Conservation (phyloP, 2,888 invertebrate genomes). For the Hanleya hanleyi region DNA sequence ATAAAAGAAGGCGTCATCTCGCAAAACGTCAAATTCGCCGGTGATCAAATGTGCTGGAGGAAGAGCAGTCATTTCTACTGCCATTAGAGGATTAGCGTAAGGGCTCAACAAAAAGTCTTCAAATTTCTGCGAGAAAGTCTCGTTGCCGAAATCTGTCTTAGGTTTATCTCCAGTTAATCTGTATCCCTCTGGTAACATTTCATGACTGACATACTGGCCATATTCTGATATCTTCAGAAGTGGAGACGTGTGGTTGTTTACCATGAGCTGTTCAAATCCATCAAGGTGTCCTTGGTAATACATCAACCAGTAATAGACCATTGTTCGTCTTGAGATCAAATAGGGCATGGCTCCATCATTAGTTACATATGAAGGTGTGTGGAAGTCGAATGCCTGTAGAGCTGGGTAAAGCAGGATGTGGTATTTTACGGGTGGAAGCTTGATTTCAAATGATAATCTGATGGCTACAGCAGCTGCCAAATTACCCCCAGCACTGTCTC, state of each 20-base stretch:
- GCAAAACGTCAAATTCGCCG: slow-evolving; percentile 10
- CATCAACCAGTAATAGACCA: neutral
- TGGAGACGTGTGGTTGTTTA: slow-evolving; percentile 12
- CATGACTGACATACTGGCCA: neutral
- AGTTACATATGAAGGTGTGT: slow-evolving; percentile 40
- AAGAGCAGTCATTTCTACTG: neutral
- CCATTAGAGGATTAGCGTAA: slow-evolving; percentile 9
- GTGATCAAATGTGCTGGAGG: slow-evolving; percentile 5
- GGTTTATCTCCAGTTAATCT: neutral
- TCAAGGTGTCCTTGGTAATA: neutral
- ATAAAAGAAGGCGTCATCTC: slow-evolving; percentile 16
- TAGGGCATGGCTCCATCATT: slow-evolving; percentile 17
- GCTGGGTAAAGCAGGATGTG: slow-evolving; percentile 68
- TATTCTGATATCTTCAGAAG: slow-evolving; percentile 6
- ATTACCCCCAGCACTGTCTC: slow-evolving; percentile 45
- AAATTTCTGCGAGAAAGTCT: neutral
- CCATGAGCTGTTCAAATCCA: neutral
- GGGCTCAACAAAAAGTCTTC: slow-evolving; percentile 11
- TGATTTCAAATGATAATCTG: neutral
- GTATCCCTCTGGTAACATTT: neutral
- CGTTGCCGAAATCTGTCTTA: neutral
- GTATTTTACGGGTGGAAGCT: slow-evolving; percentile 15
- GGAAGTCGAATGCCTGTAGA: slow-evolving; percentile 60
- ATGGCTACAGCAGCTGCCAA: slow-evolving; percentile 36
- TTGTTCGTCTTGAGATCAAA: neutral